Base-by-base conservation (phyloP, 2,113 vertebrate species). In the Tenrec ecaudatus region DNA sequence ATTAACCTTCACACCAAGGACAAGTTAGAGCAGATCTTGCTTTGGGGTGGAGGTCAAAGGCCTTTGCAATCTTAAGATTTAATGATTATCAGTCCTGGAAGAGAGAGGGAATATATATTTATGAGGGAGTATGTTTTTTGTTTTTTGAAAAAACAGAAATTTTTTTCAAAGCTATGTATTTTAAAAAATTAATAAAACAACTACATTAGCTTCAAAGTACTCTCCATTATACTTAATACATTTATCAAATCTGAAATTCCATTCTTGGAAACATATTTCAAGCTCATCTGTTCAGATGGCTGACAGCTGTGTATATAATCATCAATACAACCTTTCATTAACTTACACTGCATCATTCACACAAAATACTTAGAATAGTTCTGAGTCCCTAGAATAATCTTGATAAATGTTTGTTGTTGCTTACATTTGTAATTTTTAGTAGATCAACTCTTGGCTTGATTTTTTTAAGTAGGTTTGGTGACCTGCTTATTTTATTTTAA, bases 401-500 rank as follows among this genome's bases (percentile, higher is more conserved):
- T 27, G 38, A 73, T 29, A 64, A 78, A 43, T 64, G 2, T n/a
- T 68, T 69, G 27, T 19, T 38, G 58, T 22, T 77, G 17, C 16
- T n/a, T 17, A 27, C 87, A n/a, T 10, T 62, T 71, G 2, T n/a
- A 43, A 25, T 17, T 77, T 53, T 69, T 5, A 53, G 15, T n/a
- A 62, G 43, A 86, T 64, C 7, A 53, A 43, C 43, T 86, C 5
- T 53, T 53, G 66, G 38, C 33, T 83, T 90, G 29, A 16, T 4
- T 62, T 43, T 43, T 90, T 76, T n/a, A 78, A 69, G 83, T 71
- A 38, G 58, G 23, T 64, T 84, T 80, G 90, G 17, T 31, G 22
- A 90, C 75, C 36, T 53, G 17, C 14, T 73, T 58, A 73, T n/a
- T 79, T 83, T 69, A 64, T 93, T 86, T 90, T 68, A 36, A n/a